phyloP scores from a whole-genome alignment of 2,797 vertebrate genomes.

The Labroides dimidiatus region DNA sequence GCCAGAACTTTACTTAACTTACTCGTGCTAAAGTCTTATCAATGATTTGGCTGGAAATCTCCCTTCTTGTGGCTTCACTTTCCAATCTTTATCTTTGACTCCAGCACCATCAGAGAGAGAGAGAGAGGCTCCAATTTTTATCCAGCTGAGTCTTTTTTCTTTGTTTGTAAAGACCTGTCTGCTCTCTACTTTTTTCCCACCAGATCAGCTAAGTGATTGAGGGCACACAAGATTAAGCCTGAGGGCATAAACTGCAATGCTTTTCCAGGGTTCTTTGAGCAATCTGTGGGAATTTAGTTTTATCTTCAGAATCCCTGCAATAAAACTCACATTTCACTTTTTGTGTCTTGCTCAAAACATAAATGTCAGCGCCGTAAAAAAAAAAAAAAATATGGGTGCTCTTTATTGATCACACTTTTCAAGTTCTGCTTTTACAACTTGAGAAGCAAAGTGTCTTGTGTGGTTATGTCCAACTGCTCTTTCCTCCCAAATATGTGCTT shows the following conservation, averaged over 20 bases:
- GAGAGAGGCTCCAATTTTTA: conserved; percentile 6
- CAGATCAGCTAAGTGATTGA: conserved; percentile 53
- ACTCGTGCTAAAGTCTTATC: conserved; percentile 7
- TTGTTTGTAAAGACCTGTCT: conserved; percentile 40
- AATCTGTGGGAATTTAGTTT: conserved; percentile 18
- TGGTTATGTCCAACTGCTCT: conserved; percentile 21
- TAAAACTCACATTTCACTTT: conserved; percentile 9
- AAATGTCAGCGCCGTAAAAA: conserved; percentile 12
- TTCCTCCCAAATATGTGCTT: conserved; percentile 10
- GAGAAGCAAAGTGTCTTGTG: neutral
- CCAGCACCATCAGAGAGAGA: conserved; percentile 19
- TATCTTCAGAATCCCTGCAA: neutral
- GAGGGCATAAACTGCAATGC: conserved; percentile 14
- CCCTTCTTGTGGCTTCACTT: conserved; percentile 8
- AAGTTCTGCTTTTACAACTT: neutral
- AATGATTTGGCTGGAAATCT: conserved; percentile 5
- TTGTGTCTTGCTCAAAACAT: neutral
- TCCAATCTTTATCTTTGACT: conserved; percentile 15
- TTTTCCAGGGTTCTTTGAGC: conserved; percentile 18
- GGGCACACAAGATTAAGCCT: conserved; percentile 28
- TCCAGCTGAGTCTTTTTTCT: conserved; percentile 40
- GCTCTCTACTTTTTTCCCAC: conserved; percentile 40
- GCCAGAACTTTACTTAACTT: conserved; percentile 8
- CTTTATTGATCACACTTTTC: conserved; percentile 14
- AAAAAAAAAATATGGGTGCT: neutral